Conservation (phyloP, 2,113 vertebrate genomes). For the Xenotilapia longispinis region DNA sequence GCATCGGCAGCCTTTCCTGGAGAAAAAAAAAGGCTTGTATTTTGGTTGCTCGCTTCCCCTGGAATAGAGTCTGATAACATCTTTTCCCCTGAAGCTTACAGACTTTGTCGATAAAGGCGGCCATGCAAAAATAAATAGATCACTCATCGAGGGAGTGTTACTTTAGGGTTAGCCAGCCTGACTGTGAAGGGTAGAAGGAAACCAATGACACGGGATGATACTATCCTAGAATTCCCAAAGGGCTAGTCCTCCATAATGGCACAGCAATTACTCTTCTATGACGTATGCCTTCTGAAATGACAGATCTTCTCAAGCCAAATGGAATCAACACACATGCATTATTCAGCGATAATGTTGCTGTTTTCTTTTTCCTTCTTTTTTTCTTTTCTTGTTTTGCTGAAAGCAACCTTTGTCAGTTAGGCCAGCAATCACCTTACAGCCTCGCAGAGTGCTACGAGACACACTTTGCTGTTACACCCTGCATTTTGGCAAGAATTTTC, state of each 20-base stretch:
- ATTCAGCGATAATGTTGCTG: neutral
- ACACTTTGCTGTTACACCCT: neutral
- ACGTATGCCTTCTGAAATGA: constrained; percentile 28
- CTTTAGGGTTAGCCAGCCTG: constrained; percentile 50
- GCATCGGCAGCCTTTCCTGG: constrained; percentile 23
- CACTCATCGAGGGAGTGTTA: constrained; percentile 53
- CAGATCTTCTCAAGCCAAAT: constrained; percentile 27
- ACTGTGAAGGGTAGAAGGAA: constrained; percentile 32
- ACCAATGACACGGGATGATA: constrained; percentile 47
- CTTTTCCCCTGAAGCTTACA: constrained; percentile 45
- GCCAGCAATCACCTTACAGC: neutral
- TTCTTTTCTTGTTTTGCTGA: neutral
- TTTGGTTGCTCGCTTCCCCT: constrained; percentile 28
- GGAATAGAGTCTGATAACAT: constrained; percentile 54
- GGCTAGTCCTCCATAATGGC: neutral
- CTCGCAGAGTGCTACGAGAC: neutral
- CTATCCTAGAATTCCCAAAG: constrained; percentile 31
- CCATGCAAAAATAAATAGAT: constrained; percentile 69
- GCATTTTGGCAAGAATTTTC: neutral
- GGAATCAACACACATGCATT: neutral
- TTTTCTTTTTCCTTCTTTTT: neutral
- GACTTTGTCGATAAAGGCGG: constrained; percentile 47
- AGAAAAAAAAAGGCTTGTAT: constrained; percentile 29
- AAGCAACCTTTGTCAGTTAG: neutral
- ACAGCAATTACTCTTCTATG: constrained; percentile 20